phyloP scores from a whole-genome alignment of 2,888 invertebrate genomes.

The Trisateles emortualis region DNA sequence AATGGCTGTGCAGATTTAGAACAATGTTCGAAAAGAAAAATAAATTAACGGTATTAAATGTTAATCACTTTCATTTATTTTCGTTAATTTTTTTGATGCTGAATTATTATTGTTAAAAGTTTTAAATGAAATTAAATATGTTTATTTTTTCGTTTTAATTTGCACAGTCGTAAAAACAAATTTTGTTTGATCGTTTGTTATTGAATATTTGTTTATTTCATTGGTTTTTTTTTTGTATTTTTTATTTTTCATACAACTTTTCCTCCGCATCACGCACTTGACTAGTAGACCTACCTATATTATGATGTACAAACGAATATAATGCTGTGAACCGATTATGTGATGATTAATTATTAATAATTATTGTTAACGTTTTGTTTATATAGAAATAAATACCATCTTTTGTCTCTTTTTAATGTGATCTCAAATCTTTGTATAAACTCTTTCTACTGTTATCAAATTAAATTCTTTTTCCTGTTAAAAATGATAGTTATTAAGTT shows the following conservation, averaged over 20 bases:
- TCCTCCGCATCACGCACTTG: conserved; percentile 47
- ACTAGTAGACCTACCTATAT: background rate
- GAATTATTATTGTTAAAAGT: background rate
- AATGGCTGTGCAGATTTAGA: conserved; percentile 40
- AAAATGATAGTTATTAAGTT: conserved; percentile 54
- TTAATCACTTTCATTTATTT: conserved; percentile 6
- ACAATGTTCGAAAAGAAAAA: conserved; percentile 7
- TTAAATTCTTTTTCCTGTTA: conserved; percentile 48
- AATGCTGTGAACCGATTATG: conserved; percentile 58
- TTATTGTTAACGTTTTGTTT: conserved; percentile 46
- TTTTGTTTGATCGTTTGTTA: conserved; percentile 26
- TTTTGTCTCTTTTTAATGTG: conserved; percentile 47
- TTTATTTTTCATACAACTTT: conserved; percentile 29
- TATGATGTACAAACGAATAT: conserved; percentile 45
- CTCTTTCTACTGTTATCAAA: conserved; percentile 48
- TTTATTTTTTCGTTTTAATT: conserved; percentile 25
- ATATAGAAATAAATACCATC: conserved; percentile 45
- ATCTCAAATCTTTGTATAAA: conserved; percentile 63
- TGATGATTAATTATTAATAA: conserved; percentile 46
- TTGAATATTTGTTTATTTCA: conserved; percentile 39
- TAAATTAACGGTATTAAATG: conserved; percentile 6
- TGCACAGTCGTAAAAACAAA: conserved; percentile 32
- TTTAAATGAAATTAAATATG: background rate
- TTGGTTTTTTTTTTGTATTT: conserved; percentile 25
- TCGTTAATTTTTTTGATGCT: conserved; percentile 4